Conservation (phyloP, 2,797 vertebrate species). For the Anas georgica region DNA sequence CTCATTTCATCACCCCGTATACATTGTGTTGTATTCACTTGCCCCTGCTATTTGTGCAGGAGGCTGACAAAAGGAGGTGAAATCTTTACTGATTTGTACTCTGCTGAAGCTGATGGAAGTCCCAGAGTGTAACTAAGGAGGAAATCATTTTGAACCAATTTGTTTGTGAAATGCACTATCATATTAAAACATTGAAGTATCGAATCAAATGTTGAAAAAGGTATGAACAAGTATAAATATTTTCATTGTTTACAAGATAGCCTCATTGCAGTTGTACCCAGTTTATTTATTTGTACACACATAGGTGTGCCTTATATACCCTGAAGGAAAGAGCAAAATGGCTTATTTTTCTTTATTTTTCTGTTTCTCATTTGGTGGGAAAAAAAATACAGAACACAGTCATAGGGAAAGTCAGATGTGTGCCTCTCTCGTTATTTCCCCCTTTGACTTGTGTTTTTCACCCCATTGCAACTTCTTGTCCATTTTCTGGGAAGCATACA, state of each 20-base stretch:
- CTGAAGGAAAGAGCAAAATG: background rate
- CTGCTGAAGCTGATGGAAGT: background rate
- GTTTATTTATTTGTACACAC: background rate
- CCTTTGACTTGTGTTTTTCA: background rate
- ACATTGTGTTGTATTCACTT: background rate
- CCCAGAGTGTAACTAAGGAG: background rate
- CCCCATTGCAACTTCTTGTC: background rate
- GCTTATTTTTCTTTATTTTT: background rate
- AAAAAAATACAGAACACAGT: background rate
- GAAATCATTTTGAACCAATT: background rate
- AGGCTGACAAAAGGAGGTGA: background rate
- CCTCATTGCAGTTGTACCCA: background rate
- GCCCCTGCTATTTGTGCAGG: background rate
- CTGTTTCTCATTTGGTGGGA: background rate
- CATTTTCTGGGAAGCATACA: background rate
- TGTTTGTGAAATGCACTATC: background rate
- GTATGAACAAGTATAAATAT: background rate
- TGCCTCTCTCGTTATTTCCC: too few species aligned
- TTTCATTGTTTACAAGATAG: background rate
- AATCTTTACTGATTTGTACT: background rate
- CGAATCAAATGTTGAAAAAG: background rate
- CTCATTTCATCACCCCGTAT: background rate
- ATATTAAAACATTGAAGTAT: background rate
- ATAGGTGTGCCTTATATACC: background rate
- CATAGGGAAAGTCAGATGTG: background rate